Evolutionary conservation across 2,113 vertebrate genomes (phyloP).

Genomic region (Hypanus sabinus): DNA sequence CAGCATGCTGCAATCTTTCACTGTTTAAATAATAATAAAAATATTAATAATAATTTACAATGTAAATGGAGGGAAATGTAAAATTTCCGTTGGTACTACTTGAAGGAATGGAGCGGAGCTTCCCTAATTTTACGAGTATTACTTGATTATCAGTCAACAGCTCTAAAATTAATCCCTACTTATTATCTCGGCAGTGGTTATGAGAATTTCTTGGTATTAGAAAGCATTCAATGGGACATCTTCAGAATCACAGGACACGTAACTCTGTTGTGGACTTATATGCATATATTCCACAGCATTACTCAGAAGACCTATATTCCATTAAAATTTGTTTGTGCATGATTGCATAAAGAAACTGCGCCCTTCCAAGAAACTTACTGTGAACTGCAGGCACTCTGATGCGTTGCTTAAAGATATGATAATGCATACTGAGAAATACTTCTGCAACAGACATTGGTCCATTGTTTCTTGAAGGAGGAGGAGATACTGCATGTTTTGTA

Average conservation of each 20-base stretch:
- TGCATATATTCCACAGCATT: background rate
- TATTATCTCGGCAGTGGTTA: background rate
- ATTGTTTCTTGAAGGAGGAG: background rate
- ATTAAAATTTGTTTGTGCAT: background rate
- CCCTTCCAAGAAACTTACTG: background rate
- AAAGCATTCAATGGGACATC: background rate
- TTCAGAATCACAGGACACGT: background rate
- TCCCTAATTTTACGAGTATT: background rate
- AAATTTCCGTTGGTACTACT: background rate
- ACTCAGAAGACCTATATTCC: background rate
- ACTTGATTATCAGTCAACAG: background rate
- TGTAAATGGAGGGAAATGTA: background rate
- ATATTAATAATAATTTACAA: too few species aligned
- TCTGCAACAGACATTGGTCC: background rate
- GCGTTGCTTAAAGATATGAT: background rate
- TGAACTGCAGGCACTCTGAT: background rate
- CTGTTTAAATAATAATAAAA: too few species aligned
- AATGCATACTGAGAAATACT: background rate
- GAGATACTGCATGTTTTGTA: background rate
- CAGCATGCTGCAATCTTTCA: too few species aligned
- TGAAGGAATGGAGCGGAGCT: background rate
- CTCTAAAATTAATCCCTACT: background rate
- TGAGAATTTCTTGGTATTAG: background rate
- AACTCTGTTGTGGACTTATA: background rate
- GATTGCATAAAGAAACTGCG: background rate